Evolutionary conservation across 2,113 vertebrate genomes (phyloP).

Genomic region (Columba livia): DNA sequence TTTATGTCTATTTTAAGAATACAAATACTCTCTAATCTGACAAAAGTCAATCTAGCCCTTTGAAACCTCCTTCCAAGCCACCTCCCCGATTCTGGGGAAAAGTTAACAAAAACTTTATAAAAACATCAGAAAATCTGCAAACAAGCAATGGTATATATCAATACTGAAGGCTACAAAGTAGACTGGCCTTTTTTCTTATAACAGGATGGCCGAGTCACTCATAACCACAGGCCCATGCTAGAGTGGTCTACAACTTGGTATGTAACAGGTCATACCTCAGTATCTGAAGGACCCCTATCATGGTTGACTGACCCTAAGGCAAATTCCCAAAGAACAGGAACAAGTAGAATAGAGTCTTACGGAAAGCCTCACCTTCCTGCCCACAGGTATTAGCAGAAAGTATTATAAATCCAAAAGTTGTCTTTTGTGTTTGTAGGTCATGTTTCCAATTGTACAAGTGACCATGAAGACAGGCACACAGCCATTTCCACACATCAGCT

Average conservation of each 20-base stretch:
- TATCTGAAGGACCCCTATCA: neutral
- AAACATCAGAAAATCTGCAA: neutral
- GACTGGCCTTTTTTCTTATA: neutral
- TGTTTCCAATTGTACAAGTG: neutral
- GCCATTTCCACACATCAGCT: neutral
- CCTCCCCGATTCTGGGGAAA: neutral
- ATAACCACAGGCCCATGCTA: neutral
- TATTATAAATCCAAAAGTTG: neutral
- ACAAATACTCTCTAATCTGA: neutral
- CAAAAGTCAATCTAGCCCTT: neutral
- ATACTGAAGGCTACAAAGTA: neutral
- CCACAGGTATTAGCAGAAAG: neutral
- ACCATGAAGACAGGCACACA: neutral
- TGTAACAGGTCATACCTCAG: neutral
- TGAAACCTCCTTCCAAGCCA: neutral
- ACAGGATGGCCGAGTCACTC: neutral
- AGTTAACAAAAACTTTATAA: neutral
- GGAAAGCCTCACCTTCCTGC: neutral
- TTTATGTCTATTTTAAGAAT: neutral
- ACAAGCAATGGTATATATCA: neutral
- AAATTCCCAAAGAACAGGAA: neutral
- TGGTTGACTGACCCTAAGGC: neutral
- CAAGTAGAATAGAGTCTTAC: neutral
- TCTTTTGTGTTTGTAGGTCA: neutral
- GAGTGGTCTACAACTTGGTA: neutral